These are phyloP conservation scores for Beaufortia kweichowensis DNA, from an alignment of 2,113 vertebrate genomes.

Conservation along the genomic window DNA sequence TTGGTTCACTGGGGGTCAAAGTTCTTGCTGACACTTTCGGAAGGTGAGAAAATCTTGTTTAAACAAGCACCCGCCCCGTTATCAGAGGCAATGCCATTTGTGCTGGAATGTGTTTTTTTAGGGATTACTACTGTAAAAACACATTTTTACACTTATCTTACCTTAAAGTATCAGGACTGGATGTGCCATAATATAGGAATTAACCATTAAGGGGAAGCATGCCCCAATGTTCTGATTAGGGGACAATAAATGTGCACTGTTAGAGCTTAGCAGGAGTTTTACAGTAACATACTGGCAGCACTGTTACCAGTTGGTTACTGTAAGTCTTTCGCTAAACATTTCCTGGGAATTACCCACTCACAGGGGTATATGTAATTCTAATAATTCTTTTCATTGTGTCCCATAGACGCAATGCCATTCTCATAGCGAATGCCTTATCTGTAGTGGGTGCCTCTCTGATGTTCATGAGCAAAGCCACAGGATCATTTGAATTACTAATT, in stretches of 20 bases:
- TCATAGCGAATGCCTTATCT: constrained; percentile 74
- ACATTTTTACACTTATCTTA: not conserved
- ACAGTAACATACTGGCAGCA: no score
- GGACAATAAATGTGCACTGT: no score
- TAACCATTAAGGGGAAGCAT: no score
- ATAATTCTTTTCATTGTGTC: not conserved
- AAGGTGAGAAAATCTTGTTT: constrained; percentile 59
- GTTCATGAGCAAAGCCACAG: constrained; percentile 68
- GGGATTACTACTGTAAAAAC: not conserved
- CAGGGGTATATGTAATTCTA: not conserved
- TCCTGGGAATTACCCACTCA: no score
- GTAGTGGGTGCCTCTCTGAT: constrained; percentile 71
- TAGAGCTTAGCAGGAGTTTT: no score
- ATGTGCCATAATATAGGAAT: not conserved
- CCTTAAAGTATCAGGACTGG: not conserved
- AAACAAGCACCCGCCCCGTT: not conserved
- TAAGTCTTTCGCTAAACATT: no score
- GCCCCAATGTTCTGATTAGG: not conserved
- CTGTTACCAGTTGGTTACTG: no score
- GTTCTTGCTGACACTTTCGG: constrained; percentile 73
- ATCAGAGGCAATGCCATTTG: not conserved
- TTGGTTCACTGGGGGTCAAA: constrained; percentile 76
- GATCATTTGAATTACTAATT: constrained; percentile 75
- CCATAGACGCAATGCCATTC: constrained; percentile 74
- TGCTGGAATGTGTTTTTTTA: not conserved